phyloP scores from a whole-genome alignment of 2,113 vertebrate genomes.

The Coptodon bakossiorum region DNA sequence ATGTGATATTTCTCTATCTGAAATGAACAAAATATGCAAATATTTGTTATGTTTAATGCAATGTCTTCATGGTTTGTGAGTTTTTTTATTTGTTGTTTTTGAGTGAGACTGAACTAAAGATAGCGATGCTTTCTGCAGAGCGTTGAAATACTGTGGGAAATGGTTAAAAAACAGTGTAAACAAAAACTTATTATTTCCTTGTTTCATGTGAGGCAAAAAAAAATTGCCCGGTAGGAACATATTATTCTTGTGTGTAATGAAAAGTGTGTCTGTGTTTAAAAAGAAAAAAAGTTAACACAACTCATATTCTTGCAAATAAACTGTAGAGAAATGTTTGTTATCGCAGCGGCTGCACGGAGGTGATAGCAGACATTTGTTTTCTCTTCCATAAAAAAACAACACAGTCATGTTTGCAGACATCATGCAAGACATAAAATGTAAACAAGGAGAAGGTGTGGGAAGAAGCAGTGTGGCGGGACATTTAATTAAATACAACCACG shows the following conservation, averaged over 20 bases:
- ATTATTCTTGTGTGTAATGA: slow-evolving; percentile 18
- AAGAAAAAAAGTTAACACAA: neutral
- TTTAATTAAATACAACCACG: slow-evolving; percentile 17
- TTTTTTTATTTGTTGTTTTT: neutral
- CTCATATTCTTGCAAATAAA: slow-evolving; percentile 20
- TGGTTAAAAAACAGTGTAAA: neutral
- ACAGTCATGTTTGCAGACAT: neutral
- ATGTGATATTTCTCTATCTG: neutral
- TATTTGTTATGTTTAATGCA: neutral
- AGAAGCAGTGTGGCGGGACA: neutral
- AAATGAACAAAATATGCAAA: neutral
- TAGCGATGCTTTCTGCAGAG: neutral
- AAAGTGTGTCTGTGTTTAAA: neutral
- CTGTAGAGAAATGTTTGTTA: neutral
- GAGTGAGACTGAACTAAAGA: neutral
- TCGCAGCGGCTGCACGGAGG: neutral
- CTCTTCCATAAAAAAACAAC: neutral
- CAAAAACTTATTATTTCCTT: slow-evolving; percentile 15
- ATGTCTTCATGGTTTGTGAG: neutral
- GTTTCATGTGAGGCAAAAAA: slow-evolving; percentile 17
- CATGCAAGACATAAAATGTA: neutral
- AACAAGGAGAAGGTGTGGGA: neutral
- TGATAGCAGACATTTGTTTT: slow-evolving; percentile 26
- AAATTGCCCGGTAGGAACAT: neutral
- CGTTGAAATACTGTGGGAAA: neutral